These are phyloP conservation scores for Murina feae DNA, from an alignment of 2,113 vertebrate genomes.

Conservation along the genomic window DNA sequence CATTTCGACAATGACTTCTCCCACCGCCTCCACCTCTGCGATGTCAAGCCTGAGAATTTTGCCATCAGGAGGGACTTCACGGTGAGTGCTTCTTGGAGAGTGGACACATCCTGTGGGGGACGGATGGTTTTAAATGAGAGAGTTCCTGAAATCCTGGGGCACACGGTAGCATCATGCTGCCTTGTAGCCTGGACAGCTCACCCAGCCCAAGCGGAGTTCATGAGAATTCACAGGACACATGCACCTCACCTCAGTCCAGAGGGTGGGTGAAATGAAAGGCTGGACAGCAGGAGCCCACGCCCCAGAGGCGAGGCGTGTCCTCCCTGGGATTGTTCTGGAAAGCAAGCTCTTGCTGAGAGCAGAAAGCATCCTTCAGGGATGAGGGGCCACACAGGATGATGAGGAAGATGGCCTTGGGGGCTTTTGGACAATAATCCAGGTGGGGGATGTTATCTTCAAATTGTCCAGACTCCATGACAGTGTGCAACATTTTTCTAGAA, in stretches of 20 bases:
- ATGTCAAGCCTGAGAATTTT: slow-evolving; percentile 97
- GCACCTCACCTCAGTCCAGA: fast-evolving
- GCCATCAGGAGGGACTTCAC: slow-evolving; percentile 95
- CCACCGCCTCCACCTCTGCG: slow-evolving; percentile 94
- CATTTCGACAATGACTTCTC: slow-evolving; percentile 95
- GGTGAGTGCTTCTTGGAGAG: slow-evolving; percentile 78
- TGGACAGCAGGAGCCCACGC: neutral
- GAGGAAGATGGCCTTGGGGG: neutral
- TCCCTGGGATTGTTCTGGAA: neutral
- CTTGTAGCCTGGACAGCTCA: fast-evolving
- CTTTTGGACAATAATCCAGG: fast-evolving
- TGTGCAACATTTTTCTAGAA: fast-evolving
- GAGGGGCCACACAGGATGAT: fast-evolving
- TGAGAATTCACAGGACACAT: neutral
- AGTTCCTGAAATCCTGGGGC: neutral
- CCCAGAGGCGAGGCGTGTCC: neutral
- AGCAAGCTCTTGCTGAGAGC: neutral
- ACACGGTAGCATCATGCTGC: fast-evolving
- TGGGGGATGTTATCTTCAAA: neutral
- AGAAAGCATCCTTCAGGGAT: neutral
- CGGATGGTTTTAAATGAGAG: too few species aligned
- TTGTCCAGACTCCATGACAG: fast-evolving
- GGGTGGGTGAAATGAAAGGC: fast-evolving
- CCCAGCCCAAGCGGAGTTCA: neutral
- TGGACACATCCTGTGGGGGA: fast-evolving